Conservation (phyloP, 2,113 vertebrate species). For the Haemorhous mexicanus region DNA sequence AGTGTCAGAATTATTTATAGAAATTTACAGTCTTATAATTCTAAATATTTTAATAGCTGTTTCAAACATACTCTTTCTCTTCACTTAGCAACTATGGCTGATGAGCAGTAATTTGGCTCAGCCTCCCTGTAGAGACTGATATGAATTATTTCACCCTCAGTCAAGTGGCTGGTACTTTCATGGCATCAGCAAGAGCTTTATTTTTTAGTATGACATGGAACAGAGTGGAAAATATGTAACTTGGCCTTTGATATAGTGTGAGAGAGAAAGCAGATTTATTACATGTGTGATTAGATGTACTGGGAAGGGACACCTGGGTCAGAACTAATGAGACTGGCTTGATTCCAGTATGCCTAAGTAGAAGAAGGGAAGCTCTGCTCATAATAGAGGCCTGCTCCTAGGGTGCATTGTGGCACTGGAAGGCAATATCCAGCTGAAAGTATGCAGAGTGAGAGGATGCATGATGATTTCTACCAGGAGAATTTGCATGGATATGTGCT, state of each 20-base stretch:
- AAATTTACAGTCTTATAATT: not conserved
- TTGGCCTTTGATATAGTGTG: not conserved
- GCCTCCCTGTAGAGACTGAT: not conserved
- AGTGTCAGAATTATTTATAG: slow-evolving; percentile 20
- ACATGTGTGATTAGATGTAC: not conserved
- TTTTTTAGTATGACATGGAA: not conserved
- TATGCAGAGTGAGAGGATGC: not conserved
- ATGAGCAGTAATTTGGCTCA: not conserved
- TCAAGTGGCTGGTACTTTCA: not conserved
- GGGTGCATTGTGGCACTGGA: not conserved
- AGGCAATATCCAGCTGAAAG: not conserved
- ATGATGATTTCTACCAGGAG: not conserved
- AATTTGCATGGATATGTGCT: not conserved
- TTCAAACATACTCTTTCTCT: slow-evolving; percentile 4
- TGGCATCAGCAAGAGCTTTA: not conserved
- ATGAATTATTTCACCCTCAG: not conserved
- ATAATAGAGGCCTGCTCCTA: not conserved
- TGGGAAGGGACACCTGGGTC: not conserved
- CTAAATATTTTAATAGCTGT: slow-evolving; percentile 28
- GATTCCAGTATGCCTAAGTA: not conserved
- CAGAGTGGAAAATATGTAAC: not conserved
- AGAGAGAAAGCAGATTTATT: not conserved
- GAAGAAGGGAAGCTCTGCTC: not conserved
- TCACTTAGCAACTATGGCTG: not conserved
- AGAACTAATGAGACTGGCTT: not conserved